These are phyloP conservation scores for Trichonephila clavipes DNA, from an alignment of 1,140 invertebrate species.

Conservation along the genomic window DNA sequence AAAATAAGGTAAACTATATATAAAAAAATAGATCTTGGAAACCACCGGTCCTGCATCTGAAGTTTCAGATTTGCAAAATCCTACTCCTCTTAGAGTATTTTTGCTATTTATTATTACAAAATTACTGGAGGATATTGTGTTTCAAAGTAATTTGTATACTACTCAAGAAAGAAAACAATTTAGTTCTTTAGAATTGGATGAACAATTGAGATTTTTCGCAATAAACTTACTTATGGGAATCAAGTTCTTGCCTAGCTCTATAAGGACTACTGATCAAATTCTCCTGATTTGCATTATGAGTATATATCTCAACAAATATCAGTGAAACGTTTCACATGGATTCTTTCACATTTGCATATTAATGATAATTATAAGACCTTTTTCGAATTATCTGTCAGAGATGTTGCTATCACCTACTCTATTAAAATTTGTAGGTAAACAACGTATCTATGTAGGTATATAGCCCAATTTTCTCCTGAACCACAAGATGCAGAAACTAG, in stretches of 20 bases:
- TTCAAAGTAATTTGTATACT: too few species aligned
- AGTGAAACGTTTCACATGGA: slow-evolving; percentile 2
- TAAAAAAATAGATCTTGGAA: too few species aligned
- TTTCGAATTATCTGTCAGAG: background rate
- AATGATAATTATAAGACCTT: slow-evolving; percentile 40
- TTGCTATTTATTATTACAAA: too few species aligned
- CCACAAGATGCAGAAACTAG: too few species aligned
- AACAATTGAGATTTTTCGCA: background rate
- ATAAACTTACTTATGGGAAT: slow-evolving; percentile 46
- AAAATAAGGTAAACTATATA: too few species aligned
- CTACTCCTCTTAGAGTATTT: too few species aligned
- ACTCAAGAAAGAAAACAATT: background rate
- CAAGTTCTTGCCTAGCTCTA: background rate
- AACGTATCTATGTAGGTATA: too few species aligned
- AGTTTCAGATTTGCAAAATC: too few species aligned
- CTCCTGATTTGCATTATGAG: background rate
- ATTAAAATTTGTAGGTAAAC: too few species aligned
- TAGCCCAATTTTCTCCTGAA: too few species aligned
- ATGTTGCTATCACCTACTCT: background rate
- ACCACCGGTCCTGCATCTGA: too few species aligned
- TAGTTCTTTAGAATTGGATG: background rate
- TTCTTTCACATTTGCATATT: slow-evolving; percentile 38
- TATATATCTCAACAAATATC: slow-evolving; percentile 23
- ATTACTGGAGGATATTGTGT: too few species aligned
- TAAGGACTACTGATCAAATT: slow-evolving; percentile 20